Conservation (phyloP, 1,140 invertebrate genomes). For the Glossosoma conforme region DNA sequence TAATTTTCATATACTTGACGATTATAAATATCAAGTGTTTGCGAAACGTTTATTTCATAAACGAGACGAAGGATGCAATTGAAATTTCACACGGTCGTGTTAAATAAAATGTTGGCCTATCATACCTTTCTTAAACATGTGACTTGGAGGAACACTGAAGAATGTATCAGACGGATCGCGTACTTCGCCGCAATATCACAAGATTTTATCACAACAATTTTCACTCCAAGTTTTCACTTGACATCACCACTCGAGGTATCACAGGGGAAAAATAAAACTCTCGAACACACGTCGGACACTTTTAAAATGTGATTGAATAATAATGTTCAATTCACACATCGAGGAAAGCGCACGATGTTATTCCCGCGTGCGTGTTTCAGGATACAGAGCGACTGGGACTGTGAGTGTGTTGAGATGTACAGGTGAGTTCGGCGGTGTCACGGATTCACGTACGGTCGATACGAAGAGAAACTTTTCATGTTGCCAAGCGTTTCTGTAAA, state of each 20-base stretch:
- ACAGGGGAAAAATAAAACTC: neutral
- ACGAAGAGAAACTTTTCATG: neutral
- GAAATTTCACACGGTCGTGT: slow-evolving; percentile 29
- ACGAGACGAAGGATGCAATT: slow-evolving; percentile 17
- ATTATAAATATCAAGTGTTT: slow-evolving; percentile 26
- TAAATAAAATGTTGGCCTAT: slow-evolving; percentile 24
- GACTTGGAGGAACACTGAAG: slow-evolving; percentile 7
- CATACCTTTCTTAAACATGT: slow-evolving; percentile 31
- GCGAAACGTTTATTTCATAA: slow-evolving; percentile 19
- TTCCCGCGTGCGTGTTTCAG: neutral
- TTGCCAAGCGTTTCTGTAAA: neutral
- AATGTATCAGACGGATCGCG: slow-evolving; percentile 1
- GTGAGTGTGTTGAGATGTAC: neutral
- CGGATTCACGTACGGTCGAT: no score
- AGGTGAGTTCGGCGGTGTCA: neutral
- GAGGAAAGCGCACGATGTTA: neutral
- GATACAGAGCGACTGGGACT: neutral
- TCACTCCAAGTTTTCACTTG: no score
- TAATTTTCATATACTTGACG: slow-evolving; percentile 27
- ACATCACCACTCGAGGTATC: neutral
- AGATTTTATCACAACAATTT: neutral
- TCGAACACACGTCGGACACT: neutral
- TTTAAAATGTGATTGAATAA: slow-evolving; percentile 1
- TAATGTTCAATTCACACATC: slow-evolving; percentile 4
- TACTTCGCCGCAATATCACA: neutral